These are phyloP conservation scores for Helogale parvula DNA, from an alignment of 2,113 vertebrate genomes.

Conservation along the genomic window DNA sequence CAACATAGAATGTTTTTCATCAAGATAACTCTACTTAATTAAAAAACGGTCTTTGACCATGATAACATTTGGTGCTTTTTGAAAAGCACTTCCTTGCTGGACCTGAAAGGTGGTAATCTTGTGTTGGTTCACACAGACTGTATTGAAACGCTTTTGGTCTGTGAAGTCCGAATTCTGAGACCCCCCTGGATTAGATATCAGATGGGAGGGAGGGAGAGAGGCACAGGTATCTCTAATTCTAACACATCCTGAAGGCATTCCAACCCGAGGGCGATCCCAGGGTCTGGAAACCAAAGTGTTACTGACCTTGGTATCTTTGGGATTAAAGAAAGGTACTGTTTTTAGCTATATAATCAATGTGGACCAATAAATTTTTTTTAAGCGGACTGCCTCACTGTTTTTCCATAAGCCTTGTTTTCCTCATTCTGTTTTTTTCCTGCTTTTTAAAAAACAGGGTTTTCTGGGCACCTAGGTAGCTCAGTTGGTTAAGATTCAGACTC, in stretches of 20 bases:
- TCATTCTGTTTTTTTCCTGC: not conserved
- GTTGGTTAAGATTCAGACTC: too few species aligned
- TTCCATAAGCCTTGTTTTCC: not conserved
- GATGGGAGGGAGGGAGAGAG: not conserved
- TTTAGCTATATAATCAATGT: not conserved
- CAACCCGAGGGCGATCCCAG: too few species aligned
- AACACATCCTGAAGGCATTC: not conserved
- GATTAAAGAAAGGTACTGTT: not conserved
- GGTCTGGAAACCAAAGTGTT: not conserved
- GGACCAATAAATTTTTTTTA: not conserved
- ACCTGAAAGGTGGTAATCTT: not conserved
- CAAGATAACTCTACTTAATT: not conserved
- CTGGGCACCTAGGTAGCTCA: too few species aligned
- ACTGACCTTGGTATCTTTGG: not conserved
- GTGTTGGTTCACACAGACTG: not conserved
- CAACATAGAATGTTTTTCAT: not conserved
- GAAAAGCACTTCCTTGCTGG: not conserved
- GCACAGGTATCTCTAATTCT: not conserved
- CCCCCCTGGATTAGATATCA: not conserved
- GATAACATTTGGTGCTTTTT: not conserved
- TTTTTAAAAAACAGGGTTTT: not conserved
- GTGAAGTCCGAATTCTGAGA: not conserved
- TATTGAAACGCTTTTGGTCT: not conserved
- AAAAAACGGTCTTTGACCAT: not conserved
- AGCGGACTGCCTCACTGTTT: not conserved